Conservation (phyloP, 2,888 invertebrate genomes). For the Dexiosoma caninum region DNA sequence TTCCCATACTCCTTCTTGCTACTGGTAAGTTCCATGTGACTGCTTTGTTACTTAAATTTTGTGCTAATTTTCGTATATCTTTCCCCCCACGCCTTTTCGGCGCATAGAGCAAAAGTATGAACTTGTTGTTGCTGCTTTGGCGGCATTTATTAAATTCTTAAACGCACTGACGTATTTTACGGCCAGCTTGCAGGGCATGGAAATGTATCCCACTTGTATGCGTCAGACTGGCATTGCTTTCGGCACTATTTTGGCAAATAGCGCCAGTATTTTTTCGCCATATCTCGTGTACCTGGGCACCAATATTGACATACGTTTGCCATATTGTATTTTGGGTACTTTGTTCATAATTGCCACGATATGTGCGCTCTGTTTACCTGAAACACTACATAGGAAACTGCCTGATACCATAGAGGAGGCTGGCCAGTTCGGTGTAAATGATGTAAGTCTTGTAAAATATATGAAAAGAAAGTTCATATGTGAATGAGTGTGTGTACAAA, state of each 20-base stretch:
- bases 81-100: not conserved
- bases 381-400: slow-evolving; percentile 81
- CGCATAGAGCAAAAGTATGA: slow-evolving; percentile 73
- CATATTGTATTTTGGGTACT: slow-evolving; percentile 77
- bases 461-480: too few relatives aligned
- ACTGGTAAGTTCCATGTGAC: slow-evolving; percentile 72
- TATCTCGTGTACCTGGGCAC: slow-evolving; percentile 81
- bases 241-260: slow-evolving; percentile 80
- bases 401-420: slow-evolving; percentile 83
- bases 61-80: too few relatives aligned
- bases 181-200: slow-evolving; percentile 81
- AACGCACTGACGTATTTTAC: slow-evolving; percentile 81
- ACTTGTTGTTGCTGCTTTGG: slow-evolving; percentile 75
- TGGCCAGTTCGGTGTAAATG: slow-evolving; percentile 79
- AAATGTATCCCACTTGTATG: slow-evolving; percentile 83
- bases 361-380: slow-evolving; percentile 80
- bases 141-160: slow-evolving; percentile 79
- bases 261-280: slow-evolving; percentile 80
- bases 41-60: too few relatives aligned
- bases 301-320: slow-evolving; percentile 77
- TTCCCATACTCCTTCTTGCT: slow-evolving; percentile 76
- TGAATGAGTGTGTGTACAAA: too few relatives aligned
- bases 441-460: too few relatives aligned
- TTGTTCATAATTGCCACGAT: slow-evolving; percentile 78
- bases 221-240: slow-evolving; percentile 82